Evolutionary conservation across 2,888 invertebrate species (phyloP).

Genomic region (Sisyra nigra): DNA sequence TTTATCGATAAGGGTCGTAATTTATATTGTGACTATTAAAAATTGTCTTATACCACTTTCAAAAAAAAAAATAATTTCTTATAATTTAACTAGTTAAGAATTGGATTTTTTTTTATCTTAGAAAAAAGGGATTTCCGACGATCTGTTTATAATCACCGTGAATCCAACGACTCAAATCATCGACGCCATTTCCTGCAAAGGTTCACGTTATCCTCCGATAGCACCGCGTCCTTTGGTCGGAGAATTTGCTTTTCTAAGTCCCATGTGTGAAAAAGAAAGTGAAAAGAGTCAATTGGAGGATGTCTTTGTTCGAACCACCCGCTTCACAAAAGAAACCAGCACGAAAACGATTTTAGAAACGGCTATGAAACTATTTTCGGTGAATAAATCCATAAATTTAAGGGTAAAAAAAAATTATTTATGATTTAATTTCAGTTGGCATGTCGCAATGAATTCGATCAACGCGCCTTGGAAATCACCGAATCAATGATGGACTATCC

Average conservation of each 20-base stretch:
- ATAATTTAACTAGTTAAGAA: too few species aligned
- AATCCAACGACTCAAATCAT: conserved; percentile 63
- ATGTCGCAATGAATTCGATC: conserved; percentile 68
- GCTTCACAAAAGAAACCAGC: conserved; percentile 36
- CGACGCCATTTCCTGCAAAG: conserved; percentile 74
- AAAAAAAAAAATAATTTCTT: too few species aligned
- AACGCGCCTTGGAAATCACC: conserved; percentile 73
- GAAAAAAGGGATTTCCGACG: conserved; percentile 51
- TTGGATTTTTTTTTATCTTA: conserved; percentile 18
- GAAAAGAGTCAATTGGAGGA: conserved; percentile 77
- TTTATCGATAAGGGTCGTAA: too few species aligned
- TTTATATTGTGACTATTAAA: too few species aligned
- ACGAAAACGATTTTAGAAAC: conserved; percentile 53
- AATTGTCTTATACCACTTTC: too few species aligned
- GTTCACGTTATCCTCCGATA: conserved; percentile 73
- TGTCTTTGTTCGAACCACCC: conserved; percentile 45
- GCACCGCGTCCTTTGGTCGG: conserved; percentile 70
- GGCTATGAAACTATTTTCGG: conserved; percentile 80
- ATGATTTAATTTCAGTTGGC: conserved; percentile 48
- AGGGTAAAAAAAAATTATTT: too few species aligned
- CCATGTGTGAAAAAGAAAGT: conserved; percentile 30
- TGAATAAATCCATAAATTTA: too few species aligned
- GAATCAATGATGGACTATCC: conserved; percentile 57
- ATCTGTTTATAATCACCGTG: conserved; percentile 60
- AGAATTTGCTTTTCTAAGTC: conserved; percentile 50